phyloP scores from a whole-genome alignment of 2,888 invertebrate genomes.

The Tenthredo mesomela region DNA sequence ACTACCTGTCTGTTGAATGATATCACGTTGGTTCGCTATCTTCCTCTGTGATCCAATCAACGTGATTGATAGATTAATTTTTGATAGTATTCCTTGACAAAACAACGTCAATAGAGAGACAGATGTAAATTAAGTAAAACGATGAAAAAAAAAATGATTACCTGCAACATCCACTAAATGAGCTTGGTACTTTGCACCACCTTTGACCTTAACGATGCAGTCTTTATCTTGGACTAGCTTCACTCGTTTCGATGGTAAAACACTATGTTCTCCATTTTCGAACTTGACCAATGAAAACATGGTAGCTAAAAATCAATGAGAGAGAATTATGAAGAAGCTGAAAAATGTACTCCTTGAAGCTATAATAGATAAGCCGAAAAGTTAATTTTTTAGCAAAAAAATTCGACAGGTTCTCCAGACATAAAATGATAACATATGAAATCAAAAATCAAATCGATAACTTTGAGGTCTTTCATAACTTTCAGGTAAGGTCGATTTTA shows the following conservation, averaged over 20 bases:
- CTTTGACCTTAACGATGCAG: slow-evolving; percentile 36
- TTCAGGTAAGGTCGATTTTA: too few species aligned
- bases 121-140: background rate
- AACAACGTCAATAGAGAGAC: background rate
- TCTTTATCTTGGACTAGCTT: slow-evolving; percentile 18
- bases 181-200: slow-evolving; percentile 29
- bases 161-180: slow-evolving; percentile 36
- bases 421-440: too few species aligned
- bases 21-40: background rate
- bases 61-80: background rate
- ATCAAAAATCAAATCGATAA: too few species aligned
- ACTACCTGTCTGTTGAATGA: background rate
- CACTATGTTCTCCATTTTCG: slow-evolving; percentile 30
- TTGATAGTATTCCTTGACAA: background rate
- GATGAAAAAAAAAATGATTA: slow-evolving; percentile 14
- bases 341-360: background rate
- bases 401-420: too few species aligned
- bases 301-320: background rate
- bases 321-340: background rate
- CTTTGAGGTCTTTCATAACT: too few species aligned
- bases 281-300: slow-evolving; percentile 49
- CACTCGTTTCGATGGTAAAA: slow-evolving; percentile 17
- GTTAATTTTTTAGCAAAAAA: background rate
- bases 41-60: background rate
- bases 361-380: background rate